phyloP scores from a whole-genome alignment of 2,113 vertebrate species.

The Platycercus adscitus region DNA sequence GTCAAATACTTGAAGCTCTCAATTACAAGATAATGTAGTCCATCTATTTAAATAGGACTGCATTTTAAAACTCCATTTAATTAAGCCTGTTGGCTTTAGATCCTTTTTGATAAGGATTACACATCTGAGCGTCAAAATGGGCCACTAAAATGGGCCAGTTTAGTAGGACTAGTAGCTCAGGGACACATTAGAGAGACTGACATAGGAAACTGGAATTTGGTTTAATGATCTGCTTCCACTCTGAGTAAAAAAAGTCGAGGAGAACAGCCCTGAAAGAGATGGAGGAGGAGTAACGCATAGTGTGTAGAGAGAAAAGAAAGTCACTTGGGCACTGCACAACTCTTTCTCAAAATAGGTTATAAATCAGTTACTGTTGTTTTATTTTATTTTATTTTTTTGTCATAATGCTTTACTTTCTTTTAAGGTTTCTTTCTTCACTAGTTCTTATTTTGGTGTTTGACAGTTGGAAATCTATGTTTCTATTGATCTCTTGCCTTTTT shows the following conservation, averaged over 20 bases:
- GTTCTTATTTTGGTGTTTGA: background rate
- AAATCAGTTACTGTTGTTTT: background rate
- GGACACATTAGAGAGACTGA: background rate
- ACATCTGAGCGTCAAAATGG: background rate
- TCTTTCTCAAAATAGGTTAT: background rate
- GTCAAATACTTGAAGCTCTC: background rate
- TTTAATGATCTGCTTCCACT: background rate
- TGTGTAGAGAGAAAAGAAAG: background rate
- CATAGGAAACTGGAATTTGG: background rate
- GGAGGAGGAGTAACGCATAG: background rate
- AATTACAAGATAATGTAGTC: background rate
- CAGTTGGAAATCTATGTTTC: conserved; percentile 12
- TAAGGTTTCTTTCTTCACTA: background rate
- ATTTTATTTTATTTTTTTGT: background rate
- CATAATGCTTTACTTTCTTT: background rate
- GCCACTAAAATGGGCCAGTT: background rate
- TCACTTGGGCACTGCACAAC: background rate
- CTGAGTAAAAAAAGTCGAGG: background rate
- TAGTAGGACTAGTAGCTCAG: background rate
- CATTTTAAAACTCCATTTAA: background rate
- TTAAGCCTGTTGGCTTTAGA: background rate
- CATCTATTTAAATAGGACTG: background rate
- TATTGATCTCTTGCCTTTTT: conserved; percentile 54
- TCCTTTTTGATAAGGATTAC: background rate
- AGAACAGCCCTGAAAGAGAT: background rate